Percentiles rank a stretch among this genome's conserved stretches.
These are phyloP conservation scores for Antedon bifida DNA, from an alignment of 35 echinoderm and acorn worm genomes.

Conservation along the genomic window DNA sequence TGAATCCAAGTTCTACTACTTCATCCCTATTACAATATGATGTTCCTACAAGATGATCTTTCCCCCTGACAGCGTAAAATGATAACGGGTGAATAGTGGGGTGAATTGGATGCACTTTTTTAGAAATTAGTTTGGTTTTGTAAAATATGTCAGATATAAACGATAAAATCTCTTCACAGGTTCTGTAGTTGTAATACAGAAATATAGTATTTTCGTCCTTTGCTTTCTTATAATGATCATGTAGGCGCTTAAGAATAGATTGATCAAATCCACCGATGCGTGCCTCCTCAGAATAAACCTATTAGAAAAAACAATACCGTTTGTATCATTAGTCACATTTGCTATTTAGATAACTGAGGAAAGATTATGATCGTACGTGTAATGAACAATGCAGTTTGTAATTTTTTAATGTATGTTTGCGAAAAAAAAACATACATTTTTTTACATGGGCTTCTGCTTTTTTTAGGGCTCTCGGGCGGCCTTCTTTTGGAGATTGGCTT, in stretches of 20 bases:
- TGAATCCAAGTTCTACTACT: slow-evolving; percentile 42
- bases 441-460: too few relatives aligned
- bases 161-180: slow-evolving; percentile 34
- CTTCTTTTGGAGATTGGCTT: too few relatives aligned
- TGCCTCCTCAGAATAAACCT: slow-evolving; percentile 45
- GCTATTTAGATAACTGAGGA: too few relatives aligned
- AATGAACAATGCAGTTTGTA: too few relatives aligned
- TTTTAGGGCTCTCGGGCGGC: too few relatives aligned
- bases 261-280: slow-evolving; percentile 32
- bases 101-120: slow-evolving; percentile 16
- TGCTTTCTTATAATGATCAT: slow-evolving; percentile 2
- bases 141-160: slow-evolving; percentile 53
- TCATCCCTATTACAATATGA: slow-evolving; percentile 71
- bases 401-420: too few relatives aligned
- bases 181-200: slow-evolving; percentile 65
- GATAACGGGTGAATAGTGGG: slow-evolving; percentile 45
- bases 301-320: neutral
- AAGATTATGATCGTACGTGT: too few relatives aligned
- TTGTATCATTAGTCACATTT: too few relatives aligned
- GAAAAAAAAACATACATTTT: too few relatives aligned
- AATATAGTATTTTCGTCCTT: slow-evolving; percentile 9
- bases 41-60: slow-evolving; percentile 39
- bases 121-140: slow-evolving; percentile 19
- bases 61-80: slow-evolving; percentile 49
- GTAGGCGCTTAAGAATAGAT: slow-evolving; percentile 54